Evolutionary conservation across 2,888 invertebrate genomes (phyloP).

Genomic region (Drosophila austrosaltans): DNA sequence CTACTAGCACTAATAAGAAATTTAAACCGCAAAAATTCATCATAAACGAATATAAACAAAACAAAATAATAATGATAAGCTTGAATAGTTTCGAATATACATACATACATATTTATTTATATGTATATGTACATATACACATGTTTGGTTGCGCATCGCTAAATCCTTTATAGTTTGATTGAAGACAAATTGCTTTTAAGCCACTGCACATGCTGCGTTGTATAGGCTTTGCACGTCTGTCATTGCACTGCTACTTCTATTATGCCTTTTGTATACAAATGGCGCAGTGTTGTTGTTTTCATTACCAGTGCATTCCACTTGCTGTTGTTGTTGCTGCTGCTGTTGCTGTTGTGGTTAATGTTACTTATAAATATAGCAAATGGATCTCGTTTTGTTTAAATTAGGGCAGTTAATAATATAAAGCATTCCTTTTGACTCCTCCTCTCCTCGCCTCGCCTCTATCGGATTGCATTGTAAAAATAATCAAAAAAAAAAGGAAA

Average conservation of each 20-base stretch:
- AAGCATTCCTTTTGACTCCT: background rate
- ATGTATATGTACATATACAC: too few species aligned
- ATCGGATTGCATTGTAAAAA: constrained; percentile 31
- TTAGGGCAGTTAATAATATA: constrained; percentile 54
- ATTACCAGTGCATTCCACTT: constrained; percentile 56
- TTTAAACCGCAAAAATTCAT: background rate
- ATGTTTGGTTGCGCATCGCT: background rate
- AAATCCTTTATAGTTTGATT: constrained; percentile 1
- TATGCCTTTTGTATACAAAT: constrained; percentile 72
- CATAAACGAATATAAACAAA: background rate
- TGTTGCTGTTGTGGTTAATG: constrained; percentile 43
- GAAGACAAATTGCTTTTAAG: background rate
- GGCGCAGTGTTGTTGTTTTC: constrained; percentile 54
- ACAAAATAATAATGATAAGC: background rate
- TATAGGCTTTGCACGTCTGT: constrained; percentile 50
- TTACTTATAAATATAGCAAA: constrained; percentile 53
- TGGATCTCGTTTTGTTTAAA: constrained; percentile 54
- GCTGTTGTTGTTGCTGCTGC: constrained; percentile 52
- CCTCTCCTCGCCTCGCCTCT: background rate
- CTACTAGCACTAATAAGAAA: background rate
- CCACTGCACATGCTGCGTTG: constrained; percentile 29
- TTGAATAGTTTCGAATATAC: background rate
- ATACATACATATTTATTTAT: too few species aligned
- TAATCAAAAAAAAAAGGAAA: constrained; percentile 51
- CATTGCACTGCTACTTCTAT: constrained; percentile 52